Evolutionary conservation across 2,888 invertebrate species (phyloP).

Genomic region (Crioceris asparagi): DNA sequence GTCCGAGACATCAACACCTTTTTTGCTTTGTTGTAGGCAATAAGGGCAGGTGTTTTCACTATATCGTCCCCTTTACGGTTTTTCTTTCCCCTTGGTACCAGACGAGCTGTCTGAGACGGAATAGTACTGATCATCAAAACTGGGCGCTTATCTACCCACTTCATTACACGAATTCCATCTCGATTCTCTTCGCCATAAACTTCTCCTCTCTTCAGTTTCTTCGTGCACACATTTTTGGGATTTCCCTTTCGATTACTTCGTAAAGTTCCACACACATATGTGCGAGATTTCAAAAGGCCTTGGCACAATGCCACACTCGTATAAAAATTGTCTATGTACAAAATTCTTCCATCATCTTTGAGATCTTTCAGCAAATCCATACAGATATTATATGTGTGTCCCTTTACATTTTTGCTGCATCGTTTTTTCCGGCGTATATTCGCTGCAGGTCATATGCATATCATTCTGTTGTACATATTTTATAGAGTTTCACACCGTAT

Average conservation of each 20-base stretch:
- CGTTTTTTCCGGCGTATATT: conserved; percentile 3
- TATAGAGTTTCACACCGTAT: conserved; percentile 7
- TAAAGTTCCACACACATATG: conserved; percentile 3
- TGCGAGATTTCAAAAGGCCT: background rate
- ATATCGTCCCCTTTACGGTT: background rate
- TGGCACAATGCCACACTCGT: conserved; percentile 2
- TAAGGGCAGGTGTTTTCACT: background rate
- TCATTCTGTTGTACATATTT: conserved; percentile 3
- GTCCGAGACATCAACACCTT: conserved; percentile 3
- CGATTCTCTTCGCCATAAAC: conserved; percentile 10
- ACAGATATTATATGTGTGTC: conserved; percentile 1
- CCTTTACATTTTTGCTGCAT: background rate
- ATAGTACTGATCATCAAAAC: conserved; percentile 10
- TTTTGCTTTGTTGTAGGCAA: background rate
- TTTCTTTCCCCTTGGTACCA: background rate
- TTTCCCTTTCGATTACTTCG: conserved; percentile 6
- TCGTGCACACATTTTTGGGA: conserved; percentile 5
- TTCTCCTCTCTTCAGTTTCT: conserved; percentile 10
- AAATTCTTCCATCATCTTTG: background rate
- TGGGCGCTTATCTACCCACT: conserved; percentile 12
- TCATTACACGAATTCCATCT: conserved; percentile 10
- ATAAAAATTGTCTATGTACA: conserved; percentile 3
- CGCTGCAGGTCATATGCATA: conserved; percentile 3
- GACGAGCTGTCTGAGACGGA: background rate
- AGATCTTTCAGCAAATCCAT: conserved; percentile 4